These are phyloP conservation scores for Folsomia manolachei DNA, from an alignment of 2,888 invertebrate genomes.

Conservation along the genomic window DNA sequence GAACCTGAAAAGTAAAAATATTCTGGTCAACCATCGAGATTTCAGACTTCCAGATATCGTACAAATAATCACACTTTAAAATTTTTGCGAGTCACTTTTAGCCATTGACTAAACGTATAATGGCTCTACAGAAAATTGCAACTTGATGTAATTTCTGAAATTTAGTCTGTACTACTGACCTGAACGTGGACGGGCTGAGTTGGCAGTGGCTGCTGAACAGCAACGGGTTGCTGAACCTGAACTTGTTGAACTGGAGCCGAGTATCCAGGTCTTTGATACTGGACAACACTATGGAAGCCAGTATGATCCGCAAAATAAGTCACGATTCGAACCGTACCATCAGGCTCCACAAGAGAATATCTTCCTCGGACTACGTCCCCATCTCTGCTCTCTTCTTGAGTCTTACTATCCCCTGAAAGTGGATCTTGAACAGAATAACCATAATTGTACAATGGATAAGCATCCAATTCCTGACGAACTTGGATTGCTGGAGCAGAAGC, in stretches of 20 bases:
- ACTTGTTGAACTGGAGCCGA: slow-evolving; percentile 2
- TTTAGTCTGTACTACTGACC: background rate
- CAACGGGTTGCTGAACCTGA: background rate
- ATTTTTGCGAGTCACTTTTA: too few relatives aligned
- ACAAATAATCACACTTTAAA: too few relatives aligned
- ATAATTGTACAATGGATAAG: slow-evolving; percentile 28
- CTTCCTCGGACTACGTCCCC: slow-evolving; percentile 26
- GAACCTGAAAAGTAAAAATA: too few relatives aligned
- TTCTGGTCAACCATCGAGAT: too few relatives aligned
- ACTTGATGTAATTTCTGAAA: too few relatives aligned
- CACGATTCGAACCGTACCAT: slow-evolving; percentile 35
- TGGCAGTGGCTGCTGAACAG: too few relatives aligned
- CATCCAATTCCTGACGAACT: slow-evolving; percentile 9
- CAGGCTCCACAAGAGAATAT: slow-evolving; percentile 32
- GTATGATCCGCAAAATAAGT: slow-evolving; percentile 30
- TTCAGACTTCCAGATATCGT: too few relatives aligned
- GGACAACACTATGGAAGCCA: slow-evolving; percentile 36
- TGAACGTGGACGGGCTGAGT: background rate
- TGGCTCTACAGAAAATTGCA: too few relatives aligned
- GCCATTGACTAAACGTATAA: too few relatives aligned
- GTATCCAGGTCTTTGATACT: slow-evolving; percentile 30
- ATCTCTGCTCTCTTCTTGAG: slow-evolving; percentile 23
- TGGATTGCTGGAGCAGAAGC: background rate
- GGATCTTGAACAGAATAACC: slow-evolving; percentile 29
- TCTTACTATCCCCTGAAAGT: slow-evolving; percentile 30